A percentile compares a stretch with the other conserved stretches of the same genome.
Conservation (phyloP, 2,113 vertebrate genomes). For the Pipa parva region DNA sequence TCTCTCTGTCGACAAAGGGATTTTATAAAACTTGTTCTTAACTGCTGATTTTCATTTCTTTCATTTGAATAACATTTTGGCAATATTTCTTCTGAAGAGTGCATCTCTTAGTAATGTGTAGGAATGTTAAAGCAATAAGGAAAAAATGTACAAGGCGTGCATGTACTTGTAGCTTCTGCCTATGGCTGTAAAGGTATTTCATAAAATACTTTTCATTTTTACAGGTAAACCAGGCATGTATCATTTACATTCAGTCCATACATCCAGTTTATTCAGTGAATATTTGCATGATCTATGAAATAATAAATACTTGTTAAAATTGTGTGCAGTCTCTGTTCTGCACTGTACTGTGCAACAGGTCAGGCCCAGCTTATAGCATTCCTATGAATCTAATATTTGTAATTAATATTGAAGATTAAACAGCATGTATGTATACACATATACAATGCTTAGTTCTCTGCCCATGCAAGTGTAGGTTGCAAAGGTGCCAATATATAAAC, state of each 20-base stretch:
- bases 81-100: neutral
- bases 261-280: neutral
- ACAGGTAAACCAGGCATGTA: neutral
- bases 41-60: neutral
- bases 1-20: neutral
- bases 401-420: no score
- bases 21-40: constrained; percentile 9
- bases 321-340: no score
- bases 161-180: neutral
- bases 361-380: no score
- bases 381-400: no score
- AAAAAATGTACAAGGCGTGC: neutral
- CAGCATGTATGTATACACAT: no score
- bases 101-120: neutral
- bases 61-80: constrained; percentile 1
- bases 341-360: no score
- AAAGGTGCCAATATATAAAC: no score
- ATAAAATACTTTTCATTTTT: neutral
- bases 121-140: neutral
- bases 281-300: no score
- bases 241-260: neutral
- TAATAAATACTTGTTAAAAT: no score
- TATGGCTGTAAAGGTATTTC: neutral
- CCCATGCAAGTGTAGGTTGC: no score
- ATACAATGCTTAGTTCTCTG: no score